phyloP scores from a whole-genome alignment of 2,797 vertebrate genomes.

The Meriones psammophilus region DNA sequence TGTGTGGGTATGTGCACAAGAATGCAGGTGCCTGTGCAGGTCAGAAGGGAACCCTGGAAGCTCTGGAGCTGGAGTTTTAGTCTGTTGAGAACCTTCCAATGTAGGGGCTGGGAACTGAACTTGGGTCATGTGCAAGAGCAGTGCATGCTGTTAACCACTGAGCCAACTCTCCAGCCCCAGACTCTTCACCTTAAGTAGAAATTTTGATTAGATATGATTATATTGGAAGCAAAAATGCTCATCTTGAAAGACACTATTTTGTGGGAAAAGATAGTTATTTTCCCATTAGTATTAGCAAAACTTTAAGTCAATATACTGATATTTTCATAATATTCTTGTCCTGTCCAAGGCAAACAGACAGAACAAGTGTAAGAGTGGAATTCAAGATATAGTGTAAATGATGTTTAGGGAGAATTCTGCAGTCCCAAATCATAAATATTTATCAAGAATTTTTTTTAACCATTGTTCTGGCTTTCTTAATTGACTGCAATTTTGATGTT shows the following conservation, averaged over 20 bases:
- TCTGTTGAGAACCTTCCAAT: neutral
- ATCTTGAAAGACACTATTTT: conserved; percentile 40
- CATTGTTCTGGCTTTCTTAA: conserved; percentile 16
- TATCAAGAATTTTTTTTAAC: neutral
- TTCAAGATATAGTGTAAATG: neutral
- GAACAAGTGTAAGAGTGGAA: neutral
- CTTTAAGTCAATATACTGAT: neutral
- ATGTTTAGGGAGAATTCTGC: conserved; percentile 10
- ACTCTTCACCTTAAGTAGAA: neutral
- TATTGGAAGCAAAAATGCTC: neutral
- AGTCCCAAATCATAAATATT: neutral
- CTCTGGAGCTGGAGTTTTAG: neutral
- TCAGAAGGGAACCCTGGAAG: neutral
- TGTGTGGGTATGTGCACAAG: neutral
- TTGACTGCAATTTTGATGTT: neutral
- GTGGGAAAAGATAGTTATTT: neutral
- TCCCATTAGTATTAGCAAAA: neutral
- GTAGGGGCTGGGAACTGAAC: neutral
- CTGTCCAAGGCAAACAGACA: neutral
- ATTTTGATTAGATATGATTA: conserved; percentile 23
- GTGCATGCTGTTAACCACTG: neutral
- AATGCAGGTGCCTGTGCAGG: neutral
- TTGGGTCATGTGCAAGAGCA: neutral
- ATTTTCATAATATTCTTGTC: conserved; percentile 23
- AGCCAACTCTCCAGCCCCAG: neutral